These are phyloP conservation scores for Pangasianodon gigas DNA, from an alignment of 2,113 vertebrate genomes.

Conservation along the genomic window DNA sequence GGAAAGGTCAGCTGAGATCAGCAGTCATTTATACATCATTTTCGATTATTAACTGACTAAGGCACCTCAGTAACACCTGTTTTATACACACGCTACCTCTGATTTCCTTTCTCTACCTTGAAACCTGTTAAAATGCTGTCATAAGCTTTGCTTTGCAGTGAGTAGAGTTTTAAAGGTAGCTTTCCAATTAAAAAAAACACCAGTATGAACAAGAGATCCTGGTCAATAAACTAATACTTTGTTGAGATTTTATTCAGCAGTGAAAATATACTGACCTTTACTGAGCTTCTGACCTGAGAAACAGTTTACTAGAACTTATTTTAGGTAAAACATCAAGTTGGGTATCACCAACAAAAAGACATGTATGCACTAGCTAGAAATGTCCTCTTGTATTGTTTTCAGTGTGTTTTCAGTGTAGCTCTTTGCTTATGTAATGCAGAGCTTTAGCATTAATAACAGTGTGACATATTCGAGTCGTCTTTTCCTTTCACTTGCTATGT, in stretches of 20 bases:
- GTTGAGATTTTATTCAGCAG: constrained; percentile 4
- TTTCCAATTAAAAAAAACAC: too few species aligned
- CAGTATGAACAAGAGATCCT: too few species aligned
- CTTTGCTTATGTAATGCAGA: neutral
- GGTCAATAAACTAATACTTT: too few species aligned
- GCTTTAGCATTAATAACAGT: neutral
- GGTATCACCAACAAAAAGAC: neutral
- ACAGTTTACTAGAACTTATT: neutral
- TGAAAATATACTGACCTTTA: neutral
- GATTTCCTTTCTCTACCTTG: neutral
- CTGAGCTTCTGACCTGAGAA: neutral
- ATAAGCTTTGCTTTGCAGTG: neutral
- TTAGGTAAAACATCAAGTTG: neutral
- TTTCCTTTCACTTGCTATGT: neutral
- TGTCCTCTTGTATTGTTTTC: neutral
- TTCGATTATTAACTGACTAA: neutral
- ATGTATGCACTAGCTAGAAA: neutral
- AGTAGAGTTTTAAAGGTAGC: neutral
- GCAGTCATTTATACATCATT: neutral
- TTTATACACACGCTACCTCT: neutral
- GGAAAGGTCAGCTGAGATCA: neutral
- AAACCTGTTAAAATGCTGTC: neutral
- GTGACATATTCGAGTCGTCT: neutral
- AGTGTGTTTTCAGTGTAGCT: neutral
- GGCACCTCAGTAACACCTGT: neutral